Evolutionary conservation across 2,113 vertebrate genomes (phyloP).

Genomic region (Albula goreensis): DNA sequence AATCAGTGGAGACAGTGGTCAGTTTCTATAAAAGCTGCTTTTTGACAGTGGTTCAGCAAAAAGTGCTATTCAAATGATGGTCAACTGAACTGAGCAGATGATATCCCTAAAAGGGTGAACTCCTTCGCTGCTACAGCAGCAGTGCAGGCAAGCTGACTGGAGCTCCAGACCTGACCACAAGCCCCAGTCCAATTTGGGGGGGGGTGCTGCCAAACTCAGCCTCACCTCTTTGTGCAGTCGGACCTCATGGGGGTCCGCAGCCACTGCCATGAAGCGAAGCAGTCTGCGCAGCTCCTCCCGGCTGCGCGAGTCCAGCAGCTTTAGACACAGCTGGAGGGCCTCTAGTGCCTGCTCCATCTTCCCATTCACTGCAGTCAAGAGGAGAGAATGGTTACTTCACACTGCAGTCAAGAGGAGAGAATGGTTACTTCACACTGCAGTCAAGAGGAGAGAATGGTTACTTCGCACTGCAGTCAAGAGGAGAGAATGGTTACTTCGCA

Average conservation of each 20-base stretch:
- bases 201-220: neutral
- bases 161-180: too few relatives aligned
- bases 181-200: too few relatives aligned
- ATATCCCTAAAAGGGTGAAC: too few relatives aligned
- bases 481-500: too few relatives aligned
- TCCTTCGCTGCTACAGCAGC: too few relatives aligned
- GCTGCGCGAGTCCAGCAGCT: conserved; percentile 83
- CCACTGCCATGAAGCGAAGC: conserved; percentile 89
- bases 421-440: neutral
- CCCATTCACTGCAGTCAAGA: conserved; percentile 80
- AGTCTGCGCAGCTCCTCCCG: conserved; percentile 91
- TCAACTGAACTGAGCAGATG: too few relatives aligned
- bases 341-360: conserved; percentile 88
- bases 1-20: too few relatives aligned
- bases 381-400: neutral
- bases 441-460: neutral
- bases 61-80: too few relatives aligned
- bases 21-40: too few relatives aligned
- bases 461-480: too few relatives aligned
- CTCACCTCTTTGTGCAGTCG: conserved; percentile 89
- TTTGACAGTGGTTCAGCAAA: too few relatives aligned
- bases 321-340: conserved; percentile 88
- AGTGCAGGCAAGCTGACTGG: too few relatives aligned
- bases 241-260: conserved; percentile 78
- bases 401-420: neutral